Percentiles rank a stretch among this genome's conserved stretches.
Evolutionary conservation across 1,140 invertebrate genomes (phyloP).

Genomic region (Diorhabda elongata): DNA sequence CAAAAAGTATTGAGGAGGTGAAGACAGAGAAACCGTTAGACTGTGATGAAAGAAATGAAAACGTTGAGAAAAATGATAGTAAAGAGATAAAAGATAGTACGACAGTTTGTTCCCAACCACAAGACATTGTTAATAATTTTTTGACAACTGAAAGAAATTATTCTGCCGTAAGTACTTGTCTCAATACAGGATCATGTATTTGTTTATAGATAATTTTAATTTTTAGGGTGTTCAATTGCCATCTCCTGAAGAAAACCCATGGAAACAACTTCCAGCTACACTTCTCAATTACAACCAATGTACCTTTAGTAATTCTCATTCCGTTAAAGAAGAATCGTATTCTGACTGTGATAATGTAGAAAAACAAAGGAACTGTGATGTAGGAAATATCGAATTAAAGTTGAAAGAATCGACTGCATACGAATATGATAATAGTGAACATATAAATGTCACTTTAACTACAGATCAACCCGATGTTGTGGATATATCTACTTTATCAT

Average conservation of each 20-base stretch:
- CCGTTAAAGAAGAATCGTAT: not conserved
- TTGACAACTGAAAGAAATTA: not conserved
- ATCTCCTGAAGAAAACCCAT: constrained; percentile 44
- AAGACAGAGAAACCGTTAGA: not conserved
- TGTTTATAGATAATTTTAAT: not conserved
- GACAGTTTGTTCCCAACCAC: not conserved
- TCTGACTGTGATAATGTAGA: not conserved
- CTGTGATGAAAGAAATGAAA: not conserved
- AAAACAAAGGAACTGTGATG: not conserved
- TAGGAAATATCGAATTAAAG: not conserved
- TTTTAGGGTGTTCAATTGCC: constrained; percentile 37
- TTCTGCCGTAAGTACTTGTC: not conserved
- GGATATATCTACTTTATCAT: not conserved
- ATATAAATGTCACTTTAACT: not conserved
- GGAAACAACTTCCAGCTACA: constrained; percentile 43
- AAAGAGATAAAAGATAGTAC: constrained; percentile 7
- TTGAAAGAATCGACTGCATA: not conserved
- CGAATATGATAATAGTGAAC: constrained; percentile 9
- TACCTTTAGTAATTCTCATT: not conserved
- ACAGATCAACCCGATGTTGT: not conserved
- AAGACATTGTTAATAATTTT: not conserved
- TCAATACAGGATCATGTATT: not conserved
- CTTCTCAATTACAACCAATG: constrained; percentile 31
- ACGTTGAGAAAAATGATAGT: constrained; percentile 18
- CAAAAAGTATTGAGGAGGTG: not conserved